phyloP scores from a whole-genome alignment of 2,113 vertebrate species.

The Theristicus caerulescens region DNA sequence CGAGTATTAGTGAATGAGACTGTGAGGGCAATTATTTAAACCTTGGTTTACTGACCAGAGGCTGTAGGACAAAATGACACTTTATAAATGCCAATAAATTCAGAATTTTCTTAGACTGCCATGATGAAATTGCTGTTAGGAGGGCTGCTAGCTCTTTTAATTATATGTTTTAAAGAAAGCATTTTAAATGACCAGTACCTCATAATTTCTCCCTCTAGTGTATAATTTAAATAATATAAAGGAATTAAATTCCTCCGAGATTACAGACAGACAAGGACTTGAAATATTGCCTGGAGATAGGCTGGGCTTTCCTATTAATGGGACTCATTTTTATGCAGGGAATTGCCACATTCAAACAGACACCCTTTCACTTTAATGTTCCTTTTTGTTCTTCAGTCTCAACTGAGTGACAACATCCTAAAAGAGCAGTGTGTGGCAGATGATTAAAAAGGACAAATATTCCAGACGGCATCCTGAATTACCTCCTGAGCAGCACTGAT shows the following conservation, averaged over 20 bases:
- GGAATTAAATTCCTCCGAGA: slow-evolving; percentile 38
- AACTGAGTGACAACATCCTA: slow-evolving; percentile 37
- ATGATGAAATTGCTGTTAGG: not conserved
- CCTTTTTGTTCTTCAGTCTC: slow-evolving; percentile 34
- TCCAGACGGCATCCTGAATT: slow-evolving; percentile 14
- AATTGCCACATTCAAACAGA: slow-evolving; percentile 10
- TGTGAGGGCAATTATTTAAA: not conserved
- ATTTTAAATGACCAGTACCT: slow-evolving; percentile 27
- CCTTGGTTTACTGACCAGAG: not conserved
- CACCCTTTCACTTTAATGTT: slow-evolving; percentile 19
- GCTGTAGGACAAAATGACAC: not conserved
- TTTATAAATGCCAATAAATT: not conserved
- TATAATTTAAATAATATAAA: slow-evolving; percentile 65
- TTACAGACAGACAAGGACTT: slow-evolving; percentile 33
- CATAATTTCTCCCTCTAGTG: slow-evolving; percentile 42
- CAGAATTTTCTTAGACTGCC: not conserved
- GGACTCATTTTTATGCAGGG: slow-evolving; percentile 46
- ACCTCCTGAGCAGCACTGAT: not conserved
- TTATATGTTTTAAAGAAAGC: slow-evolving; percentile 12
- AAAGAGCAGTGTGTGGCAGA: slow-evolving; percentile 13
- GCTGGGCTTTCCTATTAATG: slow-evolving; percentile 27
- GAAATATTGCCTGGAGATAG: slow-evolving; percentile 46
- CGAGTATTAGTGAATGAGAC: not conserved
- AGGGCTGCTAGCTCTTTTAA: not conserved
- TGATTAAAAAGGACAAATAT: slow-evolving; percentile 45